A percentile compares a stretch with the other conserved stretches of the same genome.
Conservation (phyloP, 2,888 invertebrate species). For the Odontocerum albicorne region DNA sequence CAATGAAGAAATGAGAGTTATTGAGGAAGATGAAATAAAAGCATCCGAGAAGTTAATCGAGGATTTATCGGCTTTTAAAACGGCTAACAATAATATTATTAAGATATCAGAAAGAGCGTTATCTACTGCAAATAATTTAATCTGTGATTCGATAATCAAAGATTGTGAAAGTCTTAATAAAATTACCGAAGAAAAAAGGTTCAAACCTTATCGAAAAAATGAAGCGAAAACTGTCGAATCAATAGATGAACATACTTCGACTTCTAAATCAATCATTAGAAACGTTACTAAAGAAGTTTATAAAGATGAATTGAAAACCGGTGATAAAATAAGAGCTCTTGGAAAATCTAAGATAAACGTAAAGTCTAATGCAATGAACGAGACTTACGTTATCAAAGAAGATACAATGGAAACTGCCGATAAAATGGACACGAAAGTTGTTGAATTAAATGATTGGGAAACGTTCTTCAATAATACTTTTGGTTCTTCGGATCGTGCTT, state of each 20-base stretch:
- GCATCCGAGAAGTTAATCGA: no score
- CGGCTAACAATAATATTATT: constrained; percentile 45
- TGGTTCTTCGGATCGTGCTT: background rate
- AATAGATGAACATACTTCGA: no score
- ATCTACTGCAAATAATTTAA: no score
- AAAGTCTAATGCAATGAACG: background rate
- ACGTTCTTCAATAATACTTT: constrained; percentile 9
- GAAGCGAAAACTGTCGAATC: no score
- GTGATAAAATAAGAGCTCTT: background rate
- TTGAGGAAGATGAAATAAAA: no score
- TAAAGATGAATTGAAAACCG: background rate
- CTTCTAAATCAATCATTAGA: no score
- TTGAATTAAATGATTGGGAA: constrained; percentile 10
- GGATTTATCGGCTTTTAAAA: constrained; percentile 42
- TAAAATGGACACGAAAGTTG: background rate
- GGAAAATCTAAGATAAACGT: background rate
- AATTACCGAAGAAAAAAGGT: no score
- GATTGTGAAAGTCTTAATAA: no score
- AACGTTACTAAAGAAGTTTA: no score
- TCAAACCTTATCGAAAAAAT: no score
- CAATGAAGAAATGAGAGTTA: no score
- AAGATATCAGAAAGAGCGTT: constrained; percentile 38
- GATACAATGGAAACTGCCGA: background rate
- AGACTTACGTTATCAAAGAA: constrained; percentile 11
- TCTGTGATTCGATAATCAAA: no score